Percentiles rank a stretch among this genome's conserved stretches.
These are phyloP conservation scores for Oncorhynchus keta DNA, from an alignment of 2,113 vertebrate genomes.

Conservation along the genomic window DNA sequence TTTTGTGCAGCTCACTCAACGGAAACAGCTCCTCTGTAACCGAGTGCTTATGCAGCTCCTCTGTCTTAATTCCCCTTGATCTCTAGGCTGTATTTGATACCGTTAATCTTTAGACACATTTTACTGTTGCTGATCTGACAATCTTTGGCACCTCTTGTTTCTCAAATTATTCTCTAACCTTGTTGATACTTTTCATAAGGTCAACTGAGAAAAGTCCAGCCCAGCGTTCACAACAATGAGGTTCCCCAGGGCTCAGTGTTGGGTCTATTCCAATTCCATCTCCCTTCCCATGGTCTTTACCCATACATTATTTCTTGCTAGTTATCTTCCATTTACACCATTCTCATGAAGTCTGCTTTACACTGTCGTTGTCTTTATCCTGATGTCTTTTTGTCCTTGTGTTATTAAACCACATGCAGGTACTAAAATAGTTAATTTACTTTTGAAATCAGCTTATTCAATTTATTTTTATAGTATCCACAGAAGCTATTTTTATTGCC, in stretches of 20 bases:
- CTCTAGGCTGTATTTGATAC: constrained; percentile 13
- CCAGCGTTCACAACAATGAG: neutral
- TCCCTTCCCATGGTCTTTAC: constrained; percentile 24
- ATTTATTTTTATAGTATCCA: no score
- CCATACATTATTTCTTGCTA: neutral
- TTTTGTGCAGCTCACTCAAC: constrained; percentile 60
- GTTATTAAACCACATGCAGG: neutral
- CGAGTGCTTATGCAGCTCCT: constrained; percentile 40
- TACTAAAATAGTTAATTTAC: neutral
- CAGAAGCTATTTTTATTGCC: no score
- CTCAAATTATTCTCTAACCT: constrained; percentile 2
- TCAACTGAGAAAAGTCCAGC: no score
- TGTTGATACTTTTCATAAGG: neutral
- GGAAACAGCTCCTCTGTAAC: constrained; percentile 48
- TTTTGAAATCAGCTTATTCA: neutral
- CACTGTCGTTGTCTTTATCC: neutral
- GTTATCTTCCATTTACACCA: neutral
- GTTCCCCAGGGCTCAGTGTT: neutral
- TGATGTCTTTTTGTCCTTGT: neutral
- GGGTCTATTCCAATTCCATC: neutral
- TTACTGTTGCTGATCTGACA: constrained; percentile 18
- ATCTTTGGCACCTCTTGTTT: neutral
- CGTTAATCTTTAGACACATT: constrained; percentile 23
- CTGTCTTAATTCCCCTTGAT: constrained; percentile 26
- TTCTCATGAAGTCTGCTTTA: neutral